These are phyloP conservation scores for Oligia strigilis DNA, from an alignment of 2,888 invertebrate species.

Conservation along the genomic window DNA sequence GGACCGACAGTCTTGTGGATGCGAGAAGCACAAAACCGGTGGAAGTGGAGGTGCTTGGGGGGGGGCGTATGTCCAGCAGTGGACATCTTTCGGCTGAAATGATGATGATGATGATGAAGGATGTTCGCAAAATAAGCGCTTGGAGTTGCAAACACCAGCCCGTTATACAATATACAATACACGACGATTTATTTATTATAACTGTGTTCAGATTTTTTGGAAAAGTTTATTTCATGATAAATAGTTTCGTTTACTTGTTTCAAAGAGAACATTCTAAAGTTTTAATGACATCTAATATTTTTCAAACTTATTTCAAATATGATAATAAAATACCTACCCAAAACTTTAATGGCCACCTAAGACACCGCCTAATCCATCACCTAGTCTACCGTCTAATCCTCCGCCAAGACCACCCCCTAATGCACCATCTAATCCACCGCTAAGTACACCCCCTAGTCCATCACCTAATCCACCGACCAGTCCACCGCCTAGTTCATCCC, in stretches of 20 bases:
- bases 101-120: no score
- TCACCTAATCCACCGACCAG: not conserved
- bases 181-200: not conserved
- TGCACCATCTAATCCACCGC: rapidly evolving
- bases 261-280: not conserved
- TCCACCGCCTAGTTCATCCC: not conserved
- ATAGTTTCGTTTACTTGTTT: not conserved
- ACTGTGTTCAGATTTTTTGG: not conserved
- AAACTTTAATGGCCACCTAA: not conserved
- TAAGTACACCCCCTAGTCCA: not conserved
- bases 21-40: no score
- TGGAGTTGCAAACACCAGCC: not conserved
- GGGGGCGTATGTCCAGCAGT: no score
- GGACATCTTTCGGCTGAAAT: no score
- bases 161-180: not conserved
- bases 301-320: not conserved
- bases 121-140: not conserved
- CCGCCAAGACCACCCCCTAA: rapidly evolving
- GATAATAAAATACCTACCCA: not conserved
- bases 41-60: no score
- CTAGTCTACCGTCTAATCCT: slow-evolving; percentile 35
- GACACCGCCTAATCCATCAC: slow-evolving; percentile 36
- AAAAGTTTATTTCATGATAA: not conserved
- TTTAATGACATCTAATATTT: not conserved
- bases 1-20: no score